Conservation (phyloP, 2,797 vertebrate species). For the Diglossa cyanea region DNA sequence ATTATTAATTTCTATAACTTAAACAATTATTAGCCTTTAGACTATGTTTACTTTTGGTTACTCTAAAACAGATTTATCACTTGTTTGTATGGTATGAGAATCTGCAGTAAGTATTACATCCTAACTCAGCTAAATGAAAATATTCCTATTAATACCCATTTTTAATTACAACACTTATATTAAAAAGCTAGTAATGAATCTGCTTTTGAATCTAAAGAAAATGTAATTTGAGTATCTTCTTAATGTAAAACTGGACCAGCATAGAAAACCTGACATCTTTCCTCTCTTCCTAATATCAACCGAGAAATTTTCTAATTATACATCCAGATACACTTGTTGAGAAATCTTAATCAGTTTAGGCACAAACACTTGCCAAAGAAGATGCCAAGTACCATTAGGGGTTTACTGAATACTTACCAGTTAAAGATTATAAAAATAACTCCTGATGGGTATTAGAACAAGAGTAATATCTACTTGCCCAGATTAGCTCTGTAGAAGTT, state of each 20-base stretch:
- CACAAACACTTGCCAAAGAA: neutral
- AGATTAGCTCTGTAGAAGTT: neutral
- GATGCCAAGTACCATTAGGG: neutral
- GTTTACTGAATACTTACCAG: neutral
- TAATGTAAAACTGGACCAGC: neutral
- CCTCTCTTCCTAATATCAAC: neutral
- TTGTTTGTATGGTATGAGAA: neutral
- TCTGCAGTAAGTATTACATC: neutral
- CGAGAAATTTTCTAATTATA: neutral
- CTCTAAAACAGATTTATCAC: neutral
- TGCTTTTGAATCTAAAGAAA: neutral
- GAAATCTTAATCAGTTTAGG: neutral
- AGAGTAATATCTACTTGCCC: neutral
- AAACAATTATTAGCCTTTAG: neutral
- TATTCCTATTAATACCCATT: neutral
- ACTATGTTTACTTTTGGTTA: neutral
- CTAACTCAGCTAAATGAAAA: neutral
- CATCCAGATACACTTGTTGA: neutral
- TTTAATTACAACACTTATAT: neutral
- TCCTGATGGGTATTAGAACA: neutral
- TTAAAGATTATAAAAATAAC: neutral
- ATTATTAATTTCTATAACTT: neutral
- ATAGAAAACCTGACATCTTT: neutral
- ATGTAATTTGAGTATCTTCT: neutral
- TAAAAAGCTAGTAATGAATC: neutral